Evolutionary conservation across 1,140 invertebrate genomes (phyloP), one percentile per base, ranked within the genome.

Genomic region (Tetragnatha versicolor): DNA sequence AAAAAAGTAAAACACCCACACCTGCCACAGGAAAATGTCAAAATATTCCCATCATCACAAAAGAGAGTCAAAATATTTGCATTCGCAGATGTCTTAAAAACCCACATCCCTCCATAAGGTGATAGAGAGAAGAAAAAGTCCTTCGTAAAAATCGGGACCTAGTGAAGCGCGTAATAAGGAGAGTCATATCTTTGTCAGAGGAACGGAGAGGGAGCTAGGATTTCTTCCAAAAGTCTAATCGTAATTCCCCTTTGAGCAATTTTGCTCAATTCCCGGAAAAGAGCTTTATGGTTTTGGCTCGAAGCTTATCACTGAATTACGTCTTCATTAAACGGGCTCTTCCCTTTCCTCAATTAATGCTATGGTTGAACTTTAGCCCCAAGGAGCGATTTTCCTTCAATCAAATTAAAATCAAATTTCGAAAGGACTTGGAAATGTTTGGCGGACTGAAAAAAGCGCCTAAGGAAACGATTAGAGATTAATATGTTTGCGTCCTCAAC

Each of bases 361-460:
- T 47, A 22, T 33, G 17, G 70, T 75, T 42, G 42, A 63, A 75
- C n/a, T 35, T 22, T 75, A 61, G 55, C 70, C 55, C 14, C 7
- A 49, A 63, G 70, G 58, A 47, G 17, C n/a, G 42, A 49, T 61
- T 63, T 61, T 55, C 49, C 39, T 63, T 60, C 39, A 63, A 63
- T 75, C 55, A 75, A 61, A 75, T 75, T 75, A 75, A 75, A 63
- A 63, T 61, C 55, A 75, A 75, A 75, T 75, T 75, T 75, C 55
- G 35, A 45, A 75, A 75, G 61, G 61, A 63, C 63, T 75, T 45
- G 29, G 58, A 60, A 75, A 49, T 75, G 70, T 37, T 58, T 61
- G 31, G 29, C 39, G 29, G 22, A 31, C 70, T 60, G 55, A 75
- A 75, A 75, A n/a, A 75, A 75, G 27, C 35, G 70, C 70, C 70